These are phyloP conservation scores for Drosophila tristis DNA, from an alignment of 1,140 invertebrate species.

Conservation along the genomic window DNA sequence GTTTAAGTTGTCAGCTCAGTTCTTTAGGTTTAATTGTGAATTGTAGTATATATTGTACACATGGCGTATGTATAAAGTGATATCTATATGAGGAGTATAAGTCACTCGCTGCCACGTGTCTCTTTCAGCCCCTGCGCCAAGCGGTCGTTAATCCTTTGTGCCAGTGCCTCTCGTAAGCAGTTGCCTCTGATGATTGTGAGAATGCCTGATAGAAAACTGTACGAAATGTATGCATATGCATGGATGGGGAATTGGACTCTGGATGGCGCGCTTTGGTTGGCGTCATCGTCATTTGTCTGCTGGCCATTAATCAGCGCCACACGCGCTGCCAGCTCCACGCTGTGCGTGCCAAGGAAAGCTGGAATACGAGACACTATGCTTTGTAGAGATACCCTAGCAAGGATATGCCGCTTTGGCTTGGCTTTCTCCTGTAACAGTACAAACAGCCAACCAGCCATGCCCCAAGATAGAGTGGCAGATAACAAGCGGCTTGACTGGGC, in stretches of 20 bases:
- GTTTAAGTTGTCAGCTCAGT: constrained; percentile 23
- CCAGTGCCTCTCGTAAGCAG: constrained; percentile 8
- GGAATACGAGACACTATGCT: constrained; percentile 11
- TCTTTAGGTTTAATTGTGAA: constrained; percentile 38
- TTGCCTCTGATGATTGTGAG: constrained; percentile 15
- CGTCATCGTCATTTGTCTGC: constrained; percentile 35
- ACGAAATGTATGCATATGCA: too few relatives aligned
- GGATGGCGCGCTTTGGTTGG: constrained; percentile 42
- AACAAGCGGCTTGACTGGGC: not conserved
- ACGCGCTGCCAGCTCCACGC: constrained; percentile 13
- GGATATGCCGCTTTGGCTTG: not conserved
- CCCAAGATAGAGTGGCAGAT: constrained; percentile 2
- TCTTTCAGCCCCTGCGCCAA: not conserved
- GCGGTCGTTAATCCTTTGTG: constrained; percentile 2
- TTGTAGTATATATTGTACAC: constrained; percentile 19
- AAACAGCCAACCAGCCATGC: not conserved
- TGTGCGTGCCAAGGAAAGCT: constrained; percentile 21
- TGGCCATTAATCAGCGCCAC: constrained; percentile 47
- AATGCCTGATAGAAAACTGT: constrained; percentile 9
- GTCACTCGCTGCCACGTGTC: not conserved
- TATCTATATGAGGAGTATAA: constrained; percentile 36
- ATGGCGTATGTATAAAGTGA: constrained; percentile 42
- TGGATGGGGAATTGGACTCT: constrained; percentile 1
- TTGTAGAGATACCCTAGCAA: constrained; percentile 35
- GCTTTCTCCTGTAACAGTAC: too few relatives aligned